Conservation (phyloP, 2,113 vertebrate species). For the Nothocercus nigrocapillus region DNA sequence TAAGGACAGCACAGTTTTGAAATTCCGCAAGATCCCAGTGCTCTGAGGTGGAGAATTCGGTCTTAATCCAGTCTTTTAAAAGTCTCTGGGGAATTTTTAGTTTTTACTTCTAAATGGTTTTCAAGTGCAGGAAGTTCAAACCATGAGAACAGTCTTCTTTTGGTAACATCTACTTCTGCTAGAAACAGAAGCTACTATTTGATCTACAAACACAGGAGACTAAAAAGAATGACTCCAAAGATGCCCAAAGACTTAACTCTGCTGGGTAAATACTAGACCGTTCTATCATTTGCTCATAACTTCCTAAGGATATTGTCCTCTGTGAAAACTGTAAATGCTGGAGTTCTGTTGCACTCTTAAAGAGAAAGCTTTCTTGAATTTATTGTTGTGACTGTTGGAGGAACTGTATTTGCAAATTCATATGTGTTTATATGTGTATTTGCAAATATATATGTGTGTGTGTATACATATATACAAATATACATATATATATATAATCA, state of each 20-base stretch:
- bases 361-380: neutral
- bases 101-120: neutral
- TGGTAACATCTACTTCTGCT: neutral
- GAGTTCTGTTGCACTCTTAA: neutral
- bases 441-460: too few relatives aligned
- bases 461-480: too few relatives aligned
- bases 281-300: neutral
- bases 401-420: neutral
- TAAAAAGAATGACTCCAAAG: neutral
- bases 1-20: neutral
- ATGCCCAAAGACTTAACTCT: neutral
- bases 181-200: neutral
- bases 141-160: accelerated
- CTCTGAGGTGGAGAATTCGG: neutral
- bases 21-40: neutral
- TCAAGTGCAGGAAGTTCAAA: neutral
- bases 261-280: neutral
- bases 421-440: too few relatives aligned
- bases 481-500: neutral
- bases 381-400: neutral
- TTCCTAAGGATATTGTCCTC: neutral
- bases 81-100: neutral
- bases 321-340: conserved; percentile 3
- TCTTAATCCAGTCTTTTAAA: neutral
- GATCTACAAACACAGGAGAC: neutral